Evolutionary conservation across 2,888 invertebrate genomes (phyloP).

Genomic region (Zele albiditarsus): DNA sequence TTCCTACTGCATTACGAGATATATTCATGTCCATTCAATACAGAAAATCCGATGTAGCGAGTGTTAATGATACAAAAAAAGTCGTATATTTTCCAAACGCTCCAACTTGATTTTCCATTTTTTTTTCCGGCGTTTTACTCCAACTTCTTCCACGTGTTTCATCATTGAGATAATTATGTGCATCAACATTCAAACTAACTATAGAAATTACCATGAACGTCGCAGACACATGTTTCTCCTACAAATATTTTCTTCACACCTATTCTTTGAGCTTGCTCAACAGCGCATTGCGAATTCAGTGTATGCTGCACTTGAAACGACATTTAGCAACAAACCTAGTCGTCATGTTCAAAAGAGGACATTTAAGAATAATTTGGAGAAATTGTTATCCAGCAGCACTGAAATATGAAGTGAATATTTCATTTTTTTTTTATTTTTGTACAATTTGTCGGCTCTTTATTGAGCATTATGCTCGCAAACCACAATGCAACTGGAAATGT

Average conservation of each 20-base stretch:
- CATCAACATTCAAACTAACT: neutral
- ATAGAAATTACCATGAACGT: slow-evolving; percentile 6
- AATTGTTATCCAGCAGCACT: neutral
- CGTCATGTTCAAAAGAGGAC: slow-evolving; percentile 50
- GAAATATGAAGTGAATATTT: neutral
- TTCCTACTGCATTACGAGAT: slow-evolving; percentile 39
- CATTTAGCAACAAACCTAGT: slow-evolving; percentile 19
- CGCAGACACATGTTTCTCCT: neutral
- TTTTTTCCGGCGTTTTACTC: slow-evolving; percentile 28
- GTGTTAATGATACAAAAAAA: slow-evolving; percentile 51
- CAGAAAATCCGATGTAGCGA: slow-evolving; percentile 45
- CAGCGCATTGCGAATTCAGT: slow-evolving; percentile 50
- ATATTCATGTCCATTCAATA: slow-evolving; percentile 44
- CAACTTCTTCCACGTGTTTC: slow-evolving; percentile 21
- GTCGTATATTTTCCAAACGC: slow-evolving; percentile 46
- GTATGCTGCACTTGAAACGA: slow-evolving; percentile 35
- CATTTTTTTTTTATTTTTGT: slow-evolving; percentile 22
- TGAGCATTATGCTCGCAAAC: neutral
- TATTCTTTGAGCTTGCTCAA: slow-evolving; percentile 40
- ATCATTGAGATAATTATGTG: neutral
- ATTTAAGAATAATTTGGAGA: slow-evolving; percentile 20
- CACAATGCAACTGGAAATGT: neutral
- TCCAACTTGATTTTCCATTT: neutral
- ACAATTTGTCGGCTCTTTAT: slow-evolving; percentile 11
- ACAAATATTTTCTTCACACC: neutral